A percentile compares a stretch with the other conserved stretches of the same genome.
Conservation (phyloP, 1,140 invertebrate genomes). For the Calosoma granatense region DNA sequence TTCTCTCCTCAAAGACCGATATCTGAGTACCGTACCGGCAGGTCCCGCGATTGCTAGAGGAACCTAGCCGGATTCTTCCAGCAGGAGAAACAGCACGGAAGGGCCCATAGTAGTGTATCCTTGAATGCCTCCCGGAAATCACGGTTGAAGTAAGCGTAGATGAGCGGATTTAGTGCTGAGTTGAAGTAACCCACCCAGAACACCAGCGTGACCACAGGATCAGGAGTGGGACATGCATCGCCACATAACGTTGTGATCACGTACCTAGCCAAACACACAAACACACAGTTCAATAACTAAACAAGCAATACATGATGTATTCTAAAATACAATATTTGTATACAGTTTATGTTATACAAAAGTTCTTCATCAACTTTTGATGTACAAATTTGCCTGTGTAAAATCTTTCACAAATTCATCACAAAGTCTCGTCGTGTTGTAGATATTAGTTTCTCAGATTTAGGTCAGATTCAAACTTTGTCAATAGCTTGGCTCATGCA, state of each 20-base stretch:
- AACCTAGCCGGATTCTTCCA: slow-evolving; percentile 33
- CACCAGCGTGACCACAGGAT: slow-evolving; percentile 66
- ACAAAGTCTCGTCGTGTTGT: too few relatives aligned
- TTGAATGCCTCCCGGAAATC: slow-evolving; percentile 96
- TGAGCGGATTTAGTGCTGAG: slow-evolving; percentile 91
- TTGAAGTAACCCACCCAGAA: slow-evolving; percentile 89
- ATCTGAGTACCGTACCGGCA: slow-evolving; percentile 21
- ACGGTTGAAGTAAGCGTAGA: slow-evolving; percentile 97
- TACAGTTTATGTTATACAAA: too few relatives aligned
- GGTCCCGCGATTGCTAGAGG: slow-evolving; percentile 32
- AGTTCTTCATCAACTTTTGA: too few relatives aligned
- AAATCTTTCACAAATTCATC: too few relatives aligned
- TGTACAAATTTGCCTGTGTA: too few relatives aligned
- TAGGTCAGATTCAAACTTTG: too few relatives aligned
- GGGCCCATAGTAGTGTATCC: slow-evolving; percentile 76
- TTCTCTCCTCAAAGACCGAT: slow-evolving; percentile 22
- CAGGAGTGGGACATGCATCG: slow-evolving; percentile 64
- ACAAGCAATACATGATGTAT: too few relatives aligned
- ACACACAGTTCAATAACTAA: not conserved
- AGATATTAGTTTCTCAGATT: too few relatives aligned
- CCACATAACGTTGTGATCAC: slow-evolving; percentile 77
- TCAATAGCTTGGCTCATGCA: too few relatives aligned
- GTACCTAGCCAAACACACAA: slow-evolving; percentile 59
- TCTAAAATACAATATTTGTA: too few relatives aligned
- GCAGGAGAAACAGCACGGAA: slow-evolving; percentile 55